Conservation (phyloP, 2,888 invertebrate genomes). For the Macrophya annulata region DNA sequence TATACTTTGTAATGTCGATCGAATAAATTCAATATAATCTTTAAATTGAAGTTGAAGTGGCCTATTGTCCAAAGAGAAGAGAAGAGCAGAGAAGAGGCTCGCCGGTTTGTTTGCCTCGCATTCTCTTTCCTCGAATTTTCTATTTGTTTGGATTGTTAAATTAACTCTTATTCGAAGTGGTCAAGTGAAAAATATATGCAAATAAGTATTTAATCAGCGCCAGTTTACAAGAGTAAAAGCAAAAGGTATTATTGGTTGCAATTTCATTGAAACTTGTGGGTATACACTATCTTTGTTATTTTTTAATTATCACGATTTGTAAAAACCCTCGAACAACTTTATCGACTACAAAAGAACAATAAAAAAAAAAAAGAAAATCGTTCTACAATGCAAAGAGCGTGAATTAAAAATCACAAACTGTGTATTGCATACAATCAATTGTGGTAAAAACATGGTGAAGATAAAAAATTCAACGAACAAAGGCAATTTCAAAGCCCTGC, state of each 20-base stretch:
- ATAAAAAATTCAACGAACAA: background rate
- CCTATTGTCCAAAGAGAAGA: constrained; percentile 50
- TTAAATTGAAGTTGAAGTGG: constrained; percentile 61
- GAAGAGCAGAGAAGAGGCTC: constrained; percentile 35
- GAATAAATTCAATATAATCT: constrained; percentile 62
- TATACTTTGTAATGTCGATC: constrained; percentile 61
- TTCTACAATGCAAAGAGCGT: background rate
- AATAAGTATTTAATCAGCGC: background rate
- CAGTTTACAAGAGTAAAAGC: background rate
- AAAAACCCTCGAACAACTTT: background rate
- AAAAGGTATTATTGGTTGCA: background rate
- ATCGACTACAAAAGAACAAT: background rate
- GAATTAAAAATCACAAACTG: background rate
- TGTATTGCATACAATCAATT: no score
- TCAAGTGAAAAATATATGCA: constrained; percentile 1
- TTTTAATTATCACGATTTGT: constrained; percentile 9
- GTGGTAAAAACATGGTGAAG: background rate
- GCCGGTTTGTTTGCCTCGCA: constrained; percentile 7
- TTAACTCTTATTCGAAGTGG: constrained; percentile 15
- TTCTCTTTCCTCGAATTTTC: background rate
- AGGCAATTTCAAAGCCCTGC: background rate
- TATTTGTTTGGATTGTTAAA: constrained; percentile 31
- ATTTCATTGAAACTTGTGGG: background rate
- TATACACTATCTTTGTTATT: background rate
- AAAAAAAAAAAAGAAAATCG: background rate